Conservation (phyloP, 2,888 invertebrate genomes). For the Steinernema hermaphroditum region DNA sequence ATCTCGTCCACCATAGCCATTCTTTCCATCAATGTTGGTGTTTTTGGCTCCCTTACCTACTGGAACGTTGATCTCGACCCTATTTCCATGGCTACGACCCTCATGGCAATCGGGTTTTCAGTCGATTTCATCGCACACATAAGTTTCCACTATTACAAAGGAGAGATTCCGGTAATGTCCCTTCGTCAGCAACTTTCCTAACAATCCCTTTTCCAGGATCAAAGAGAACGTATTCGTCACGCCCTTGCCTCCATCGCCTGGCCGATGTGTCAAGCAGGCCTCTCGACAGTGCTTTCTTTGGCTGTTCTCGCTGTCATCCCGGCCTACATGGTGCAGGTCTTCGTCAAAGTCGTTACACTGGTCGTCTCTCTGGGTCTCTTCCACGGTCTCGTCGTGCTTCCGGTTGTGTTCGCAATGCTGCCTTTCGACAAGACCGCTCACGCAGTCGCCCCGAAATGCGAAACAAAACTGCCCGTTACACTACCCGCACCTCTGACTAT, state of each 20-base stretch:
- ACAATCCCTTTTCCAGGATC: constrained; percentile 38
- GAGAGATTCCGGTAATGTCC: constrained; percentile 50
- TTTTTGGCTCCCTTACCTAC: constrained; percentile 62
- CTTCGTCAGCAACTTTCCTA: neutral
- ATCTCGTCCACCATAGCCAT: constrained; percentile 58
- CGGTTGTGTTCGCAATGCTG: constrained; percentile 59
- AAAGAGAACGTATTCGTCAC: constrained; percentile 56
- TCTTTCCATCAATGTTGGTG: constrained; percentile 64
- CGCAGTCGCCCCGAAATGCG: neutral
- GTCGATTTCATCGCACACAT: constrained; percentile 66
- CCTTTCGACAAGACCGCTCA: constrained; percentile 50
- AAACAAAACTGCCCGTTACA: neutral
- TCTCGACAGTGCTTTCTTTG: constrained; percentile 59
- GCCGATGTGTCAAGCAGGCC: constrained; percentile 65
- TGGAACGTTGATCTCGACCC: constrained; percentile 64
- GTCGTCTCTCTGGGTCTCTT: constrained; percentile 55
- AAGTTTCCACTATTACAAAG: constrained; percentile 66
- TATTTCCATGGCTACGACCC: constrained; percentile 54
- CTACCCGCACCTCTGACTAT: neutral
- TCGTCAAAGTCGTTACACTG: constrained; percentile 61
- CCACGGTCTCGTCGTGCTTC: constrained; percentile 63
- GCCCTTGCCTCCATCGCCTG: constrained; percentile 64
- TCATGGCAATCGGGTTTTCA: constrained; percentile 66
- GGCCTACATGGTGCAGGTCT: constrained; percentile 66
- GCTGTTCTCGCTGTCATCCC: constrained; percentile 57